Evolutionary conservation across 1,140 invertebrate genomes (phyloP), one percentile per base, ranked within the genome.

Genomic region (Dolichoris vasculosae): DNA sequence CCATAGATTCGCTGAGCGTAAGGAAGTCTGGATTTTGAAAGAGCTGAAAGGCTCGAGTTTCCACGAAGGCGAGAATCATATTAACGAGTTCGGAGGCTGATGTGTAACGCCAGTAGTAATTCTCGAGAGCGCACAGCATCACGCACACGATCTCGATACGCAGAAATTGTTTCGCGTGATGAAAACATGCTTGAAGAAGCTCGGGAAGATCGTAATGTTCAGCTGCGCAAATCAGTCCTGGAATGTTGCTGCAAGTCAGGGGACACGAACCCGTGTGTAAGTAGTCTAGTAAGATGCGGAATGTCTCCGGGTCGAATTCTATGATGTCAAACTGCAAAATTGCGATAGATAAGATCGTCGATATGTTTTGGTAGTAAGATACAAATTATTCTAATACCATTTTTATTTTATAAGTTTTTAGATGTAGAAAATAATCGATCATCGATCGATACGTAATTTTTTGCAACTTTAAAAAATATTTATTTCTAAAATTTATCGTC

Each of bases 91-190:
- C 97, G 6, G 97, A 97, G 55, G 97, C 98, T 69, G 97, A 98
- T 43, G 97, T 98, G 91, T 99, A 99, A 71, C 98, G 95, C 97
- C 98, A 98, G 91, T 98, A 98, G 92, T 98, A 98, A 92, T 98
- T 98, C 92, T 98, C 98, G 88, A 99, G 94, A 38, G 97, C 97
- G 92, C 97, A 97, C 40, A 98, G 94, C 98, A 99, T 99, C 76
- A 96, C 95, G 92, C 97, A 98, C 17, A 98, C 97, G 88, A 98
- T 97, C 93, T 98, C 97, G 90, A 98, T 97, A 80, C 97, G 94
- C 2, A 99, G 94, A 91, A 98, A 98, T 90, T 98, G 98, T 92
- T 98, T 98, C 81, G 97, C 97, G 89, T 98, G 98, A 92, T 98
- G 98, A 92, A 99, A 98, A 92, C 98, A 98, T 0, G 98, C 98